These are phyloP conservation scores for Drosophila monieri DNA, from an alignment of 2,888 invertebrate species.

Conservation along the genomic window DNA sequence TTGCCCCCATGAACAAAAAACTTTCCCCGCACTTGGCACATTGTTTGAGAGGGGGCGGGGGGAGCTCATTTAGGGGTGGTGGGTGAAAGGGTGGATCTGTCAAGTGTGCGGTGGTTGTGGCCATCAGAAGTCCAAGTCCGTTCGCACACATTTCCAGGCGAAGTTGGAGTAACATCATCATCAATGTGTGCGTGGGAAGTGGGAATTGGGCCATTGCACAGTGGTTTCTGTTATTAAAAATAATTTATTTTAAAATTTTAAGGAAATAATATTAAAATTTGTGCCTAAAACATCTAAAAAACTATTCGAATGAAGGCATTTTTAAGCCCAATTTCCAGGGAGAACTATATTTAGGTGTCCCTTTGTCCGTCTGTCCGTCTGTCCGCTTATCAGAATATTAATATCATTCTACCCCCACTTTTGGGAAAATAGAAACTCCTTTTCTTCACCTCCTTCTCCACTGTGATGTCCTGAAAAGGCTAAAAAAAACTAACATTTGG, in stretches of 20 bases:
- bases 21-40: constrained; percentile 53
- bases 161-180: constrained; percentile 41
- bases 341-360: too few relatives aligned
- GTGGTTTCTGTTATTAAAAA: background rate
- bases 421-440: too few relatives aligned
- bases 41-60: constrained; percentile 18
- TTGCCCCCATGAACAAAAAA: constrained; percentile 46
- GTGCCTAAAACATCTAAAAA: too few relatives aligned
- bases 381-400: too few relatives aligned
- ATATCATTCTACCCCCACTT: too few relatives aligned
- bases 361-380: too few relatives aligned
- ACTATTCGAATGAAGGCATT: too few relatives aligned
- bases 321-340: too few relatives aligned
- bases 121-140: constrained; percentile 38
- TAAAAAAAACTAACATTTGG: constrained; percentile 1
- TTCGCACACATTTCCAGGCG: background rate
- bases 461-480: background rate
- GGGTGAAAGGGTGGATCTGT: constrained; percentile 11
- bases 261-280: too few relatives aligned
- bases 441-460: background rate
- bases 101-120: constrained; percentile 41
- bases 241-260: too few relatives aligned
- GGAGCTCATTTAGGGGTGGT: background rate
- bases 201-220: constrained; percentile 6
- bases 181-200: constrained; percentile 24